These are phyloP conservation scores for Homarus gammarus DNA, from an alignment of 2,888 invertebrate species.

Conservation along the genomic window DNA sequence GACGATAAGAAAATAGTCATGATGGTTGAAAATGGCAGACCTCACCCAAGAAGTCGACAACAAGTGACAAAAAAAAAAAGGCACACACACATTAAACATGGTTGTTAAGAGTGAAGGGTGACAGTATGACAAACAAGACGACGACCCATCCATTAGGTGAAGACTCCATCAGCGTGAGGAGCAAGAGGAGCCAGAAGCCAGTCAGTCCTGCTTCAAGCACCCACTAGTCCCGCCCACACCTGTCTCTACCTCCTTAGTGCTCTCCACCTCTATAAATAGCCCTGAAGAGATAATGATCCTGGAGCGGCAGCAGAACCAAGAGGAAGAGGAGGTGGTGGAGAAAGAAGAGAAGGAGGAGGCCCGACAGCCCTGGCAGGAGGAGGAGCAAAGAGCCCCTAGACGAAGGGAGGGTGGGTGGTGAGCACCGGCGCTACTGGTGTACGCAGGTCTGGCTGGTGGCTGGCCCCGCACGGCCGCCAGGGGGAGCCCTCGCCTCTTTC, in stretches of 20 bases:
- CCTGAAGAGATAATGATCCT: no score
- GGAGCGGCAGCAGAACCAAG: no score
- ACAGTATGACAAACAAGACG: no score
- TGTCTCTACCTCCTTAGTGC: background rate
- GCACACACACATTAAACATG: no score
- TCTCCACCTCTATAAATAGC: background rate
- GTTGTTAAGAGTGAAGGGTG: no score
- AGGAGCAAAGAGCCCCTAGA: constrained; percentile 7
- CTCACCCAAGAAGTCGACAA: no score
- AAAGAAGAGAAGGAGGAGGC: background rate
- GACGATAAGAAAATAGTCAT: no score
- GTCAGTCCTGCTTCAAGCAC: background rate
- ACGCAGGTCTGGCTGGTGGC: background rate
- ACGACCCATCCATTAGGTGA: background rate
- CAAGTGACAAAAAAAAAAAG: no score
- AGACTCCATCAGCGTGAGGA: no score
- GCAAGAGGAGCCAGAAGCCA: background rate
- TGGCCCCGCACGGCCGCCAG: background rate
- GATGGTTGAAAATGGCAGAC: no score
- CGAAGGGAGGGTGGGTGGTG: background rate
- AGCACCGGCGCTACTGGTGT: background rate
- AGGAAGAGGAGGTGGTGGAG: background rate
- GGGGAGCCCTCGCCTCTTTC: background rate
- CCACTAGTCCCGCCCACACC: background rate
- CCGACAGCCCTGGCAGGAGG: background rate